Percentiles rank a stretch among this genome's conserved stretches.
These are phyloP conservation scores for Girardia tigrina DNA, from an alignment of 2,888 invertebrate species.

Conservation along the genomic window DNA sequence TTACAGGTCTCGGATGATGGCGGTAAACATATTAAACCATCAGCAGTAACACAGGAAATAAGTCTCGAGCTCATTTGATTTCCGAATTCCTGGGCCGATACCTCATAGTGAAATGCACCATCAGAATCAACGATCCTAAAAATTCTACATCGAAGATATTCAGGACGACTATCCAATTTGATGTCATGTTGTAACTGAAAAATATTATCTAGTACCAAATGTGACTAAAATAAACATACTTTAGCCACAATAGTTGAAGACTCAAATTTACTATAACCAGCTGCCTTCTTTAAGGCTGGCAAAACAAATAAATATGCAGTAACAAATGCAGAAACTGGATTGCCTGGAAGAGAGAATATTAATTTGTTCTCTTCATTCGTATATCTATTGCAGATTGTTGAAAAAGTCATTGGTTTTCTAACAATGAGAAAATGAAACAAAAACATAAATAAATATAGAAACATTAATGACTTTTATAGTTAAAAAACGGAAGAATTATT, in stretches of 20 bases:
- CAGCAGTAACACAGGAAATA: constrained; percentile 44
- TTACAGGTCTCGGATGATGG: neutral
- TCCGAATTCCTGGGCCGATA: constrained; percentile 54
- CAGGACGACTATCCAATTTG: constrained; percentile 67
- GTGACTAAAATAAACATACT: constrained; percentile 39
- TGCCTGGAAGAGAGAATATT: constrained; percentile 68
- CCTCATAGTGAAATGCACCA: neutral
- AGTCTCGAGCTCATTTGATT: constrained; percentile 76
- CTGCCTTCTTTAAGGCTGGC: constrained; percentile 61
- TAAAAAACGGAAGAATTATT: too few species aligned
- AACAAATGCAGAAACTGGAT: constrained; percentile 85
- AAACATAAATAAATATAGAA: too few species aligned
- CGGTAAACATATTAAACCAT: neutral
- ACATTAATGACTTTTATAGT: too few species aligned
- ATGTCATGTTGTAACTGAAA: constrained; percentile 45
- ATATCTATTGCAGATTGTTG: constrained; percentile 61
- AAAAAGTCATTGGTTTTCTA: constrained; percentile 83
- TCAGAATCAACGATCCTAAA: constrained; percentile 39
- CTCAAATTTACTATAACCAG: constrained; percentile 52
- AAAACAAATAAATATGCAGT: constrained; percentile 71
- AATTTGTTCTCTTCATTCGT: constrained; percentile 43
- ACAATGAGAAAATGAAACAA: constrained; percentile 39
- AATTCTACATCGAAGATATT: constrained; percentile 61
- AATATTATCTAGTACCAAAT: constrained; percentile 28
- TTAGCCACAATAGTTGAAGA: constrained; percentile 48